These are phyloP conservation scores for Atherinomorus stipes DNA, from an alignment of 2,113 vertebrate species.

Conservation along the genomic window DNA sequence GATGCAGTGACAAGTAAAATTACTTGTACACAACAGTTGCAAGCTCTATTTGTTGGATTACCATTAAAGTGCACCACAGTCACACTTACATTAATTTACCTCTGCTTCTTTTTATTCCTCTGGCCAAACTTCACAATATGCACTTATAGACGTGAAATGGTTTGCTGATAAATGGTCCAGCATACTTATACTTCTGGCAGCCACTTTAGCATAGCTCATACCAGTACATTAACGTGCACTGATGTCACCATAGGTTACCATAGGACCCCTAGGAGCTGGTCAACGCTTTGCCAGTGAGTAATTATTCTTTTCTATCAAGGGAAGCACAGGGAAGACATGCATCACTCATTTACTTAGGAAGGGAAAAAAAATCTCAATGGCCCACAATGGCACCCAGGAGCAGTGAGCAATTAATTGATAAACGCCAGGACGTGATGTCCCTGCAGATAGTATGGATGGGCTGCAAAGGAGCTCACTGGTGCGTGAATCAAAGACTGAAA, in stretches of 20 bases:
- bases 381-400: conserved; percentile 75
- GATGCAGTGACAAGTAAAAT: not conserved
- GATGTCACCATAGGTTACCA: conserved; percentile 44
- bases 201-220: not conserved
- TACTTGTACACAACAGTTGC: not conserved
- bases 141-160: not conserved
- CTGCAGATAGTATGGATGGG: conserved; percentile 72
- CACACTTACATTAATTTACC: too few species aligned
- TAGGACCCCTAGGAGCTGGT: conserved; percentile 53
- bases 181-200: not conserved
- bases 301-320: conserved; percentile 66
- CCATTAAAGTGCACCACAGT: too few species aligned
- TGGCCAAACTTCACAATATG: not conserved
- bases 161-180: not conserved
- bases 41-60: not conserved
- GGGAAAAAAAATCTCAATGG: conserved; percentile 60
- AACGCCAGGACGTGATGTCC: conserved; percentile 78
- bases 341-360: conserved; percentile 70
- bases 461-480: conserved; percentile 71
- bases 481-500: conserved; percentile 77
- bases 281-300: conserved; percentile 66
- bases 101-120: too few species aligned
- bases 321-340: conserved; percentile 65
- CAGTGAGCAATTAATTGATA: conserved; percentile 83
- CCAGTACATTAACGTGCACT: conserved; percentile 13